Evolutionary conservation across 2,888 invertebrate genomes (phyloP), one percentile per base, ranked within the genome.

Genomic region (Dusona sp.): DNA sequence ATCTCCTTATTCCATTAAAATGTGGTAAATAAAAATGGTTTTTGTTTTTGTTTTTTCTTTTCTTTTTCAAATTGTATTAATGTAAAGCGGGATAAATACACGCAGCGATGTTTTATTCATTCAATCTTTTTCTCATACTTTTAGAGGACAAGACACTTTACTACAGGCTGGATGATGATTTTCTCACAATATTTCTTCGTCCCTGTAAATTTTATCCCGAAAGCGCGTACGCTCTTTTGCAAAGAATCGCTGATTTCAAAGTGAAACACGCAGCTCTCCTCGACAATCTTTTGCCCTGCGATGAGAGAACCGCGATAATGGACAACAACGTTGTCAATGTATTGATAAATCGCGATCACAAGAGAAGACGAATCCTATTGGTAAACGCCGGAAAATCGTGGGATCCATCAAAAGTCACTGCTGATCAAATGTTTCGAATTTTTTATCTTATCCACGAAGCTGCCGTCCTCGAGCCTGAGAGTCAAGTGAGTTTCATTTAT

Each of bases 161-260:
- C 92, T 97, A 95, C 91, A 96, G 95, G 84, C 97, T 97, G 64
- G 97, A 97, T 89, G 98, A 98, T 89, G 97, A 97, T 48, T 96
- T 97, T 65, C 95, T 98, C 13, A 95, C 96, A n/a, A 97, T 97
- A 87, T 97, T 97, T 92, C 95, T 98, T 83, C 95, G 98, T 84
- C 97, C 97, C 38, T 97, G 97, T 94, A 98, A 98, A 93, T 98
- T 96, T 95, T 98, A 98, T 90, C 97, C 98, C 0, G 95, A 97
- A 90, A 97, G 97, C 94, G 98, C 98, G 0, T 94, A 96, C 82
- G 96, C 96, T 91, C 94, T 98, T 96, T 97, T 98, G 97, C 96
- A 96, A 92, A 95, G 97, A 84, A 95, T 96, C 75, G 97, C 97
- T 2, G 96, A 96, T 86, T 98, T 98, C 94, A 97, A 96, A 92